Percentiles rank a stretch among this genome's conserved stretches.
These are phyloP conservation scores for Drosophila phalerata DNA, from an alignment of 2,888 invertebrate genomes.

Conservation along the genomic window DNA sequence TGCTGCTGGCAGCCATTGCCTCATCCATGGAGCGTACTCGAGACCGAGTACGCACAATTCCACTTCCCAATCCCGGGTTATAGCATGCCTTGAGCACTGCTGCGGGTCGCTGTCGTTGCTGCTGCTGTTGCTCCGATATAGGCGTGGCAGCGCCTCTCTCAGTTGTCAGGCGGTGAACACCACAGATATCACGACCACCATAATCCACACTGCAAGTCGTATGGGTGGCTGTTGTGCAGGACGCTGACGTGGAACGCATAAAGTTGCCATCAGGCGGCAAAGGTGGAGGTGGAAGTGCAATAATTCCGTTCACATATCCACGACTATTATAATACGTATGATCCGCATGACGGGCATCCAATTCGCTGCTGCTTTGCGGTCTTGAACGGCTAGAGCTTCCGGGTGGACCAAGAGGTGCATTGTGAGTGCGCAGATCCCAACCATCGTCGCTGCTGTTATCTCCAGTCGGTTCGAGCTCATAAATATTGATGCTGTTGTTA, in stretches of 20 bases:
- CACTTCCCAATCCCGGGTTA: constrained; percentile 20
- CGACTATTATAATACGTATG: constrained; percentile 70
- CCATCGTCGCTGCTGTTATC: constrained; percentile 73
- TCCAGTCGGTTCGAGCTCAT: constrained; percentile 37
- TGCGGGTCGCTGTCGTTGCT: constrained; percentile 23
- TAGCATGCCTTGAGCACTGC: constrained; percentile 33
- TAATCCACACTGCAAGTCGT: constrained; percentile 71
- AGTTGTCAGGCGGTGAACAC: constrained; percentile 45
- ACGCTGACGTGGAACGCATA: constrained; percentile 51
- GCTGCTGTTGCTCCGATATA: constrained; percentile 13
- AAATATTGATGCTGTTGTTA: constrained; percentile 29
- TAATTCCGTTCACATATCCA: constrained; percentile 17
- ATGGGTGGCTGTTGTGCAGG: constrained; percentile 70
- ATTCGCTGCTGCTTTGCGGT: constrained; percentile 31
- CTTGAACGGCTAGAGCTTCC: neutral
- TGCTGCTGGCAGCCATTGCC: constrained; percentile 10
- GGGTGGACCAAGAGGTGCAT: constrained; percentile 26
- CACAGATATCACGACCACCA: constrained; percentile 55
- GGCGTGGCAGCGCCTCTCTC: constrained; percentile 9
- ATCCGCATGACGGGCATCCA: constrained; percentile 51
- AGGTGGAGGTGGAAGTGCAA: constrained; percentile 12
- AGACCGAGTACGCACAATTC: constrained; percentile 43
- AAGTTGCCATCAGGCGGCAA: constrained; percentile 31
- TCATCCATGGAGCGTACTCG: constrained; percentile 66
- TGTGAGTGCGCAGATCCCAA: constrained; percentile 68